These are phyloP conservation scores for Eubasilissa regina DNA, from an alignment of 1,140 invertebrate genomes.

Conservation along the genomic window DNA sequence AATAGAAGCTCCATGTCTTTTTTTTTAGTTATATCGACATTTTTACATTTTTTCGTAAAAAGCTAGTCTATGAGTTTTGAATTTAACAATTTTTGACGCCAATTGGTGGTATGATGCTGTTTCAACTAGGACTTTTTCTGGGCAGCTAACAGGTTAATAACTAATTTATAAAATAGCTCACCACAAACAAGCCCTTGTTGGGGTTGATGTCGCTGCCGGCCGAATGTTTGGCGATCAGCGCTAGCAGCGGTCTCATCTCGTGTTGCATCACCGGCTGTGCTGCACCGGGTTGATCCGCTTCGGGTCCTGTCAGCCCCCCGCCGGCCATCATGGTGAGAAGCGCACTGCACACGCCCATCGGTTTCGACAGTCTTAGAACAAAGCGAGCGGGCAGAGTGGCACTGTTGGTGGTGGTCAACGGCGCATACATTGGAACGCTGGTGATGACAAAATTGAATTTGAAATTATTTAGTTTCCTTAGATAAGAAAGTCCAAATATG, in stretches of 20 bases:
- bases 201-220: conserved; percentile 80
- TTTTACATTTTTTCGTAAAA: too few relatives aligned
- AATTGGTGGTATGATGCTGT: too few relatives aligned
- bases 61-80: too few relatives aligned
- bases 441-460: too few relatives aligned
- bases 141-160: too few relatives aligned
- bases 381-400: conserved; percentile 92
- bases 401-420: conserved; percentile 87
- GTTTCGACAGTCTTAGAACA: conserved; percentile 88
- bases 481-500: too few relatives aligned
- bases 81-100: too few relatives aligned
- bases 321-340: conserved; percentile 82
- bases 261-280: conserved; percentile 77
- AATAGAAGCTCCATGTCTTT: too few relatives aligned
- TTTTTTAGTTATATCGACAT: too few relatives aligned
- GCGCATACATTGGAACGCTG: conserved; percentile 85
- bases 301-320: conserved; percentile 65
- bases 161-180: conserved; percentile 68
- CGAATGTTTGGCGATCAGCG: conserved; percentile 82
- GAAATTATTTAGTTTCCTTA: too few relatives aligned
- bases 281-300: conserved; percentile 69
- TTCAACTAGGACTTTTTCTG: too few relatives aligned
- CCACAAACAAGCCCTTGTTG: conserved; percentile 84
- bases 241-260: conserved; percentile 75
- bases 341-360: conserved; percentile 87